Base-by-base conservation (phyloP, 2,797 vertebrate species). In the Pangasius larnaudii region DNA sequence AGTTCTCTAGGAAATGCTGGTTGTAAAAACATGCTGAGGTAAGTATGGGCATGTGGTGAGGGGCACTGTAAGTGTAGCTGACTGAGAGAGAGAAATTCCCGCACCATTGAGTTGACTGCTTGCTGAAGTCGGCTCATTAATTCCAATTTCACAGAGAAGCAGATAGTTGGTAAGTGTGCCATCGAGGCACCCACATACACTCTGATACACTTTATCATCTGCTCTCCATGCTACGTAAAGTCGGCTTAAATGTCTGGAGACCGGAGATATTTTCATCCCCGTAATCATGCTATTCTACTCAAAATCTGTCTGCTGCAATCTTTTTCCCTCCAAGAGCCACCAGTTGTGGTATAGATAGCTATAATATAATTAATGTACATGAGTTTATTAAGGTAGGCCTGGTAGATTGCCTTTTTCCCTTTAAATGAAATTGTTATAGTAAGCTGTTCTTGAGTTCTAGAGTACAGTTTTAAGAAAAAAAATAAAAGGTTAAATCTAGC, bases 61-160 rank as follows among this genome's bases (percentile, higher is more conserved):
- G 63, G 74, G 51, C 59, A 72, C 67, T 59, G 75, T 61, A n/a
- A 46, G 49, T 87, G 67, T 88, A 71, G 82, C 36, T 87, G 78
- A 78, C 42, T 86, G 63, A 61, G 81, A 65, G 27, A 82, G 59
- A 59, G 46, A 33, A 36, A 51, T 82, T 69, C 85, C 69, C 77
- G 86, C 85, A 88, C 86, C 85, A 87, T 90, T 90, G 78, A 67
- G 51, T 83, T 83, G 86, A 87, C 90, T 90, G 63, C 69, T 89
- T 89, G 83, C 51, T 91, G 89, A 90, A 91, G 74, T 88, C 51
- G 67, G 46, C 80, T 91, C 87, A 91, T 92, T 92, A 90, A 91
- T 92, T 82, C 90, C 85, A 90, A 88, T 91, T 90, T 89, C 87
- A 91, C 88, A 89, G 83, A 36, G 85, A 89, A 84, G 87, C 75